Evolutionary conservation across 2,797 vertebrate species (phyloP).

Genomic region (Rallus crepitans): DNA sequence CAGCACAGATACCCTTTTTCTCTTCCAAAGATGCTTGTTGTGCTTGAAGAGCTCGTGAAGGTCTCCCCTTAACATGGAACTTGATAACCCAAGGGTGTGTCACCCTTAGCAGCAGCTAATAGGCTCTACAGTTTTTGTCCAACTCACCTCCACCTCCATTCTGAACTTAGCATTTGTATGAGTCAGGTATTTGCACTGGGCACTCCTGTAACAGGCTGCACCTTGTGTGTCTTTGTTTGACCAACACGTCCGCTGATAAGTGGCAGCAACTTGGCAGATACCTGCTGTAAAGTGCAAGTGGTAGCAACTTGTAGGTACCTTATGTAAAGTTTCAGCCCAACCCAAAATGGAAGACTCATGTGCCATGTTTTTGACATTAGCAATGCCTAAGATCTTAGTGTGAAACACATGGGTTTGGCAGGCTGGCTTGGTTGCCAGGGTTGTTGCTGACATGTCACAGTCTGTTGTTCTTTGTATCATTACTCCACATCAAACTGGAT

Average conservation of each 20-base stretch:
- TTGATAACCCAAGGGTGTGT: background rate
- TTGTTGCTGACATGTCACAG: background rate
- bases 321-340: background rate
- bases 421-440: background rate
- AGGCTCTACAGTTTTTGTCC: background rate
- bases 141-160: background rate
- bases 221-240: background rate
- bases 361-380: background rate
- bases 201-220: background rate
- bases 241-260: background rate
- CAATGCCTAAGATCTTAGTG: background rate
- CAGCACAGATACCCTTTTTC: background rate
- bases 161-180: background rate
- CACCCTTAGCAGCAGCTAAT: background rate
- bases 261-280: background rate
- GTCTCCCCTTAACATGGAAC: background rate
- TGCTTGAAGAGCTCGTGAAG: background rate
- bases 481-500: background rate
- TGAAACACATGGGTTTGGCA: background rate
- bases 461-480: background rate
- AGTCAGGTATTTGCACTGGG: background rate
- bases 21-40: background rate
- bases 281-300: background rate
- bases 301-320: background rate
- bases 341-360: accelerated